phyloP scores from a whole-genome alignment of 2,113 vertebrate genomes.

The Loxodonta africana region DNA sequence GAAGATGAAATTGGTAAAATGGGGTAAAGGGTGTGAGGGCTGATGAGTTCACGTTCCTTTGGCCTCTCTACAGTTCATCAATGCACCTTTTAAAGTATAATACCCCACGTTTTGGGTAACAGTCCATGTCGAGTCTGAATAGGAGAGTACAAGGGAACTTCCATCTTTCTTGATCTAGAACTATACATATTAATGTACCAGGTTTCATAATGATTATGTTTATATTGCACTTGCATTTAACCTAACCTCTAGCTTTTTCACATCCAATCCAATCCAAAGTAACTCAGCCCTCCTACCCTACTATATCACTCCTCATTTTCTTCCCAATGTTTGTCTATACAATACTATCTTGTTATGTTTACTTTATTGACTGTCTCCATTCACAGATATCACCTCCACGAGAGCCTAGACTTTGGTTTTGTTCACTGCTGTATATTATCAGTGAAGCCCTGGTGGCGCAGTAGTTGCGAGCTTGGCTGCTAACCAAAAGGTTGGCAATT shows the following conservation, averaged over 20 bases:
- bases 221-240: background rate
- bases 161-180: slow-evolving; percentile 2
- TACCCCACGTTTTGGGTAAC: background rate
- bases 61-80: background rate
- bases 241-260: background rate
- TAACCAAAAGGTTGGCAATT: too few species aligned
- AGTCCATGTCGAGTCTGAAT: background rate
- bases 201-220: background rate
- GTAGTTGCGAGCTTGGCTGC: too few species aligned
- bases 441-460: too few species aligned
- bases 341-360: slow-evolving; percentile 39
- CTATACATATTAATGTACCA: background rate
- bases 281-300: background rate
- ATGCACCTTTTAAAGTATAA: background rate
- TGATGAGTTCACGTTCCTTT: background rate
- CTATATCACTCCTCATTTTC: background rate
- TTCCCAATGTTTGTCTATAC: slow-evolving; percentile 25
- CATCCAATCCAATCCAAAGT: slow-evolving; percentile 10
- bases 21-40: background rate
- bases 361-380: background rate
- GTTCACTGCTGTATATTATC: background rate
- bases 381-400: background rate
- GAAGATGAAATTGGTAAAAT: background rate
- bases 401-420: background rate
- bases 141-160: background rate